A percentile compares a stretch with the other conserved stretches of the same genome.
These are phyloP conservation scores for Dendrocincla tyrannina DNA, from an alignment of 2,797 vertebrate species.

Conservation along the genomic window DNA sequence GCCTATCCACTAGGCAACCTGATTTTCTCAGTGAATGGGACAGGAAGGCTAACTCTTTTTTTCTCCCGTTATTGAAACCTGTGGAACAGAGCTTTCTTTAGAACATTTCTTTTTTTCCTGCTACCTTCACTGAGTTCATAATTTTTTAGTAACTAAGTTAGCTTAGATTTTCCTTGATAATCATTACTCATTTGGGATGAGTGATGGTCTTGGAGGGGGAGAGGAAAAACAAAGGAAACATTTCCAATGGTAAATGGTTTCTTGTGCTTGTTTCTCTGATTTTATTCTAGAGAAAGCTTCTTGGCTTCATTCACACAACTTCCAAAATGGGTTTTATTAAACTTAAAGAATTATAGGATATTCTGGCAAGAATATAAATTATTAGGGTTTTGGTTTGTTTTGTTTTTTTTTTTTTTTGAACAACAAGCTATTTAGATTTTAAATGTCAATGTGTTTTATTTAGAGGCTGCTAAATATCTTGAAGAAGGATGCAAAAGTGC, in stretches of 20 bases:
- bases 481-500: neutral
- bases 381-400: neutral
- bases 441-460: neutral
- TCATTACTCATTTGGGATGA: neutral
- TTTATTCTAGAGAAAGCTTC: neutral
- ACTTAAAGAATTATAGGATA: neutral
- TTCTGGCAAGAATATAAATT: neutral
- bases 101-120: neutral
- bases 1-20: neutral
- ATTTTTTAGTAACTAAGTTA: neutral
- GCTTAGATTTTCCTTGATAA: neutral
- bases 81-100: neutral
- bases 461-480: neutral
- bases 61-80: neutral
- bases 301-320: neutral
- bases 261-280: neutral
- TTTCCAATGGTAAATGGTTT: neutral
- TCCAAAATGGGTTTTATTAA: neutral
- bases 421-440: neutral
- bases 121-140: fast-evolving
- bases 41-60: neutral
- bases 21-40: neutral
- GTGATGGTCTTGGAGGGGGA: neutral
- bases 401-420: neutral
- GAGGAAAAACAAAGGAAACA: fast-evolving